Evolutionary conservation across 1,140 invertebrate genomes (phyloP), one percentile per base, ranked within the genome.

Genomic region (Oscheius sp.): DNA sequence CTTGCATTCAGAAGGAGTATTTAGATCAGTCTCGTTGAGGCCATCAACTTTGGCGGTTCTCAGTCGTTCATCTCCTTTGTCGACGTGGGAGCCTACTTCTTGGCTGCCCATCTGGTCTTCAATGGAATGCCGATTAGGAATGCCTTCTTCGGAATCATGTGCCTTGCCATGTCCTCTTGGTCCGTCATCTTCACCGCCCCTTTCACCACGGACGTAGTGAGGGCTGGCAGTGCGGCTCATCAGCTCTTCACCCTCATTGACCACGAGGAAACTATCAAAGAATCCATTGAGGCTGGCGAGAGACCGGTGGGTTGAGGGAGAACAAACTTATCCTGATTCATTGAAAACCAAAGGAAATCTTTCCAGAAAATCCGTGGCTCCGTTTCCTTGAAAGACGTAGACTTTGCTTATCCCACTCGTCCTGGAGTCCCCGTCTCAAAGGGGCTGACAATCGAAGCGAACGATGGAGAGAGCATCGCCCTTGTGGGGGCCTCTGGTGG

Each of bases 381-480:
- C 18, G 80, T 85, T 18, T 74, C 84, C 63, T 85, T 85, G 49
- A 69, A 82, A 31, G 76, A 81, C 78, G 79, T 86, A 1, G 64
- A 65, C 3, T 86, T 86, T 76, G 83, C 79, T 7, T 86, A 86
- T 76, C 85, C 85, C 20, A 83, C 84, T 7, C 77, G 85, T 73
- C 84, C 84, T 46, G 82, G 85, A 52, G 70, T 82, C 15, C 68
- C 83, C 87, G 90, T 94, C 72, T 85, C 93, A 2, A 88, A 89
- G 78, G 88, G 88, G 18, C 86, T 95, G 2, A 90, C 88, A 84
- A 82, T 95, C 18, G 88, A 86, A 46, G 91, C 94, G 10, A 88
- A 90, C 72, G 87, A 90, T 10, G 93, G 93, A 2, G 89, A 94
- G 84, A 92, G 92, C 52, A 90, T 95, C 2, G 93, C 93, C 0